phyloP scores from a whole-genome alignment of 2,888 invertebrate genomes.

The Ophion slaviceki region DNA sequence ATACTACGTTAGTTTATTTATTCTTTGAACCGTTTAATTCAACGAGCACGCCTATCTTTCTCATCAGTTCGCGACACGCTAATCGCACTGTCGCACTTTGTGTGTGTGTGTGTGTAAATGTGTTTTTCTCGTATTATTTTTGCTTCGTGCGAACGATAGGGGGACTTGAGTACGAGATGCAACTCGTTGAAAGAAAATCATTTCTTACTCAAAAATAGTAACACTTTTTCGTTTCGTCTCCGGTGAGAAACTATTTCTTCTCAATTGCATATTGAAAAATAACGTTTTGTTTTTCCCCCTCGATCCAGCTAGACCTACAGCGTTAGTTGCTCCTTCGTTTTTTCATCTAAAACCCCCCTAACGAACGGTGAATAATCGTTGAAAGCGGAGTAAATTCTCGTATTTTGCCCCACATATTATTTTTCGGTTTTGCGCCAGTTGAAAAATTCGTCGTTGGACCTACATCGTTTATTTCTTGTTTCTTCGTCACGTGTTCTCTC shows the following conservation, averaged over 20 bases:
- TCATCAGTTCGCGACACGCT: conserved; percentile 77
- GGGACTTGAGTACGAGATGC: conserved; percentile 53
- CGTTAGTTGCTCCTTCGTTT: conserved; percentile 27
- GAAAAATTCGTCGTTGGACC: conserved; percentile 24
- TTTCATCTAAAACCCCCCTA: conserved; percentile 4
- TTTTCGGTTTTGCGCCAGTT: conserved; percentile 24
- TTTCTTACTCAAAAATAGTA: conserved; percentile 29
- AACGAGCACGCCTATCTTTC: conserved; percentile 77
- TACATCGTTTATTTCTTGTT: conserved; percentile 18
- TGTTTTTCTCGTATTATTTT: conserved; percentile 21
- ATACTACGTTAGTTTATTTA: conserved; percentile 34
- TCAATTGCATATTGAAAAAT: conserved; percentile 65
- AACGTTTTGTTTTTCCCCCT: conserved; percentile 55
- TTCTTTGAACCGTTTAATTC: conserved; percentile 50
- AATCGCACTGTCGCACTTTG: conserved; percentile 64
- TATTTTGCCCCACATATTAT: neutral
- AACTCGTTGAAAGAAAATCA: conserved; percentile 39
- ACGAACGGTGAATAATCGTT: neutral
- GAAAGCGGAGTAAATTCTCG: neutral
- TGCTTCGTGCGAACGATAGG: conserved; percentile 34
- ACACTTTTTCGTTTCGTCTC: conserved; percentile 50
- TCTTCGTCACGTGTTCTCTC: conserved; percentile 36
- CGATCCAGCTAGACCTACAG: conserved; percentile 64
- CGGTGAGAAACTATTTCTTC: conserved; percentile 49
- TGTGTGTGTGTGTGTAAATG: conserved; percentile 50